Evolutionary conservation across 1,140 invertebrate genomes (phyloP), one percentile per base, ranked within the genome.

Genomic region (Zaprionus kolodkinae): DNA sequence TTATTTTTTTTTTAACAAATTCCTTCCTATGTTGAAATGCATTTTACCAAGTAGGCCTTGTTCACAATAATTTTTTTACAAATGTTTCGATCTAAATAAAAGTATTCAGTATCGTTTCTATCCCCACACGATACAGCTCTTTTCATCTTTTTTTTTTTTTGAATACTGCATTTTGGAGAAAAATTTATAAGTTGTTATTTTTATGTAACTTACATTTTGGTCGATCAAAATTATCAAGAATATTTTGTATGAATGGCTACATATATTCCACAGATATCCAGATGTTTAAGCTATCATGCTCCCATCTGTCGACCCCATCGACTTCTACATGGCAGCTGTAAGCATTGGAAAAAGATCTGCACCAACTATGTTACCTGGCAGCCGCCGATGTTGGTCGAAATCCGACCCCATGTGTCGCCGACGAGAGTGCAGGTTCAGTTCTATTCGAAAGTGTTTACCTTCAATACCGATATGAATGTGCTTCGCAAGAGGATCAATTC

Each of bases 401-500:
- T 36, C 0, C 3, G 12, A 48, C 1, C 55, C 65, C 10, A 45
- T 38, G 6, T 30, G 27, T 30, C 27, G 27, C 27, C 27, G 48
- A 21, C 60, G 0, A 30, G 63, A 7, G 21, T 72, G 0, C 79
- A 78, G 3, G 64, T 83, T 9, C 77, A 69, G 38, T 45, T 65
- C 6, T 89, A 79, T 33, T 70, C 81, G 0, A 69, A 81, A 17
- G 78, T 77, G 1, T 81, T 85, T 6, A 67, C 64, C 33, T 27
- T 73, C 1, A 79, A 66, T 7, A 66, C 48, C 5, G 71, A 52
- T 7, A 50, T 57, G 6, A 69, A 88, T 36, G 77, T 85, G 72
- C 25, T 85, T 2, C 75, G 81, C 4, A 89, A 89, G 27, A 17
- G 81, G 2, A 74, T 89, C 7, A 89, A 81, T 27, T 81, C 74